Evolutionary conservation across 2,797 vertebrate species (phyloP), one percentile per base, ranked within the genome.

Genomic region (Columba guinea): DNA sequence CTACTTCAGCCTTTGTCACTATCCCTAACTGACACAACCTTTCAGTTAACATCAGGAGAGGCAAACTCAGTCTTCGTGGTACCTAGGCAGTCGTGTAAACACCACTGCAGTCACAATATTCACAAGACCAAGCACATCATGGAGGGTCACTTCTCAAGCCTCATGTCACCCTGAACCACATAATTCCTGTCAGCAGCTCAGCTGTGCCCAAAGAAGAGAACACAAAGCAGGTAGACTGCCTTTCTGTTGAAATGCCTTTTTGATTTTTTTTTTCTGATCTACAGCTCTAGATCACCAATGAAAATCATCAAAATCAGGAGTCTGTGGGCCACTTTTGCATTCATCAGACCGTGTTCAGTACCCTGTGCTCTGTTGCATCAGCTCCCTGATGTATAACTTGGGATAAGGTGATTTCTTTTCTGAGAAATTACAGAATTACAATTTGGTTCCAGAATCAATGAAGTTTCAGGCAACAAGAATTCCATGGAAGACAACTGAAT

Each of bases 1-100:
- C 51, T 58, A 7, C 68, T 56, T 90, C 51, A 37, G 11, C 27
- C 41, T 69, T 69, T 46, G 64, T 58, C 60, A 13, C 56, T 62
- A 32, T 28, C 68, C 44, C 7, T 46, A 9, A 53, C 32, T 2
- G 1, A 37, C 60, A 9, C 46, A 80, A 12, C 46, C 0, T 0
- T 51, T 58, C 67, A 10, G 52, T 27, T 34, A 53, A 44, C 26
- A 24, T 56, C 56, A 76, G 70, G 44, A 73, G 34, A 32, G 34
- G n/a, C 28, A 79, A 79, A 58, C 13, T 58, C 39, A 52, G 7
- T n/a, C 63, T 79, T 79, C 32, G 41, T 34, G 20, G 56, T 32
- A 26, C 28, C 32, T n/a, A 48, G 37, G 52, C 23, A 62, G 20
- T 26, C 5, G 3, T 67, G 3, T 67, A 75, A 88, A 67, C 63